These are phyloP conservation scores for Coptotermes formosanus DNA, from an alignment of 1,140 invertebrate genomes.

Conservation along the genomic window DNA sequence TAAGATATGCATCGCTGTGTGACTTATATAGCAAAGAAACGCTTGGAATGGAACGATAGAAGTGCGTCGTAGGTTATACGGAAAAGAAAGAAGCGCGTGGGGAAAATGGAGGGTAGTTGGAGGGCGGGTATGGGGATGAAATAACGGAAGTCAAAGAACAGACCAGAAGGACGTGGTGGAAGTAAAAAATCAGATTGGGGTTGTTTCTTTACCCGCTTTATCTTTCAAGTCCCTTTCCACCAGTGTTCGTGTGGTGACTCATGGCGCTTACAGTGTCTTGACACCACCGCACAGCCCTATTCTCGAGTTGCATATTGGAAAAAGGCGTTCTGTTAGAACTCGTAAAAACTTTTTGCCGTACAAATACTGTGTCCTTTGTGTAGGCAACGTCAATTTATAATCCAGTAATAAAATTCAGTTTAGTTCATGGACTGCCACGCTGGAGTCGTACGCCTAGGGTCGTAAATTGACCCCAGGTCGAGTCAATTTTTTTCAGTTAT, in stretches of 20 bases:
- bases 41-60: background rate
- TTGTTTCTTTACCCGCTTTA: background rate
- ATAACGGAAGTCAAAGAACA: background rate
- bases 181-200: constrained; percentile 8
- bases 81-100: background rate
- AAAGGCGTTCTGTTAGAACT: too few relatives aligned
- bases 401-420: too few relatives aligned
- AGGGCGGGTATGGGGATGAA: background rate
- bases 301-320: background rate
- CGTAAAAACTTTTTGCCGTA: too few relatives aligned
- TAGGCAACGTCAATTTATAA: too few relatives aligned
- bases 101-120: background rate
- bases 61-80: background rate
- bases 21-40: background rate
- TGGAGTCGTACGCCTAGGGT: too few relatives aligned
- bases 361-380: too few relatives aligned
- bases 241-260: background rate
- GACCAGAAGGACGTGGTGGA: background rate
- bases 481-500: too few relatives aligned
- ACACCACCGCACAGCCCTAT: background rate
- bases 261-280: background rate
- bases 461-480: too few relatives aligned
- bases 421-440: too few relatives aligned
- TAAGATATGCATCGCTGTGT: background rate
- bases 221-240: background rate